These are phyloP conservation scores for Sphinx pinastri DNA, from an alignment of 2,888 invertebrate species.

Conservation along the genomic window DNA sequence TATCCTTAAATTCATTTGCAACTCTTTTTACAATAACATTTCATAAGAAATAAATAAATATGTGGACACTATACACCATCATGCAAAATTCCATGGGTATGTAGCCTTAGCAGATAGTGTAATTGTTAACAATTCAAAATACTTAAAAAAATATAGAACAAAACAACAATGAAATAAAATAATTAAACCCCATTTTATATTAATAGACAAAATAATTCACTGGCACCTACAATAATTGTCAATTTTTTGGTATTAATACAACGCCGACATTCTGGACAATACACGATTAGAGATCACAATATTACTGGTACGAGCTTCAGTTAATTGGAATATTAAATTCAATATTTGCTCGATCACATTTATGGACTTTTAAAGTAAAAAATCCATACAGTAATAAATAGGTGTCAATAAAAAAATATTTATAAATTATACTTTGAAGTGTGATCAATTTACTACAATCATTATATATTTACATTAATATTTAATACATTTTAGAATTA, in stretches of 20 bases:
- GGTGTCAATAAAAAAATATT: conserved; percentile 14
- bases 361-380: background rate
- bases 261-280: background rate
- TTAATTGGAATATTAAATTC: background rate
- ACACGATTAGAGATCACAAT: conserved; percentile 17
- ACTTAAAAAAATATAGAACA: conserved; percentile 31
- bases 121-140: conserved; percentile 33
- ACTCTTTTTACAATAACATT: background rate
- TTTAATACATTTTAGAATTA: conserved; percentile 11
- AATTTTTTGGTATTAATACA: conserved; percentile 23
- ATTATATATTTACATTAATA: conserved; percentile 17
- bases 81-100: conserved; percentile 1
- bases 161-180: conserved; percentile 39
- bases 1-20: no score
- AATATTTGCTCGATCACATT: background rate
- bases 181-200: conserved; percentile 38
- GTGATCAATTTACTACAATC: conserved; percentile 10
- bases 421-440: background rate
- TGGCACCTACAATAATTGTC: conserved; percentile 31
- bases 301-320: background rate
- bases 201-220: conserved; percentile 25
- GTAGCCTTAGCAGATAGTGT: conserved; percentile 35
- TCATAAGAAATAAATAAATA: background rate
- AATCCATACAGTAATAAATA: background rate
- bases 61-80: background rate